Evolutionary conservation across 2,113 vertebrate genomes (phyloP), one percentile per base, ranked within the genome.

Genomic region (Sceloporus undulatus): DNA sequence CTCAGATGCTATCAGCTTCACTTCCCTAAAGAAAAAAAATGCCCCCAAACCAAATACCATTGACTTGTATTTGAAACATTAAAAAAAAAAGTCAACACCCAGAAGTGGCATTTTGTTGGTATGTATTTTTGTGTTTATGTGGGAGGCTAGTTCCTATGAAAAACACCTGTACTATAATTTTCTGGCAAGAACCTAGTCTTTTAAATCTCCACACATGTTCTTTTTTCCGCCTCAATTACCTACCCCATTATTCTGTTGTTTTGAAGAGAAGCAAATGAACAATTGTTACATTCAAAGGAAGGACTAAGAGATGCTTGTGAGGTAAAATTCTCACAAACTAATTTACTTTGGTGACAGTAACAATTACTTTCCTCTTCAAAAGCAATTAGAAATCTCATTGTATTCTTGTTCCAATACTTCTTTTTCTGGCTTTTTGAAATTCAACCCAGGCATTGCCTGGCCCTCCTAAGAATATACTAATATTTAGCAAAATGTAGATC

Each of bases 141-240:
- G 40, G 38, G 79, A 83, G 59, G 59, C 80, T 76, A 38, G 8
- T 62, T 82, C 42, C 73, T 48, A 27, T 48, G 71, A 82, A 65
- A 73, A 68, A 65, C 68, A 83, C 29, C 80, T 76, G 29, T 68
- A 83, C 71, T 82, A n/a, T 76, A 76, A 88, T 88, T 88, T 83
- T 54, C 71, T 83, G n/a, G 56, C 59, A 88, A 88, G 40, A 82
- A n/a, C 54, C 74, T 88, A 82, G 62, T 87, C 56, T 82, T 87
- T 65, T 52, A 66, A 82, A 83, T 83, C 56, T 40, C 21, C 71
- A 52, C 71, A 76, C 59, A 66, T 87, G 70, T 74, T 75, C 54
- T 34, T 54, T 48, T 34, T 25, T 23, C 38, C 19, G 18, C 5
- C 34, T 42, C 59, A 34, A 77, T 75, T 89, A 85, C 18, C 73